Evolutionary conservation across 2,797 vertebrate genomes (phyloP).

Genomic region (Dipus sagitta): DNA sequence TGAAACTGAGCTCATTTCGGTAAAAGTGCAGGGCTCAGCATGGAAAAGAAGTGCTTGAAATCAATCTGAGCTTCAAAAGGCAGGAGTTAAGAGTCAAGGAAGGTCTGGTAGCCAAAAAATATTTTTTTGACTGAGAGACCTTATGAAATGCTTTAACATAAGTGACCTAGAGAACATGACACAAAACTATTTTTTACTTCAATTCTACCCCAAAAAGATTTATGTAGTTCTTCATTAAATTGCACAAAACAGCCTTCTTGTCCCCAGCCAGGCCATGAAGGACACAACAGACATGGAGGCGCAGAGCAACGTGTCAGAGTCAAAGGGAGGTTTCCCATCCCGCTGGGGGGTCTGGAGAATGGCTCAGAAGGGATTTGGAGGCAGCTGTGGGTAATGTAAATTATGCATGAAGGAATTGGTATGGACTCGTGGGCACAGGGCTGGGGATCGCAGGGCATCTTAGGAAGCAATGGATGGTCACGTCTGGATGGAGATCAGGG

Average conservation of each 20-base stretch:
- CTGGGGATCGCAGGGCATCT: background rate
- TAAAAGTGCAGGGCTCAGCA: slow-evolving; percentile 53
- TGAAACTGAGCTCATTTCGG: slow-evolving; percentile 58
- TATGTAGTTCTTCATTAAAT: background rate
- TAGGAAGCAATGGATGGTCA: background rate
- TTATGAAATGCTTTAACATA: background rate
- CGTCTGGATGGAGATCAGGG: background rate
- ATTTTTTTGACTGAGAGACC: slow-evolving; percentile 28
- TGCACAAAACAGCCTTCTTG: background rate
- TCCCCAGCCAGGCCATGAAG: background rate
- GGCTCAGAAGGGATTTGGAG: background rate
- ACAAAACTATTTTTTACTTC: background rate
- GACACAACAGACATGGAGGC: background rate
- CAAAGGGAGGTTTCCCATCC: background rate
- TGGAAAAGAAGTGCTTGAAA: slow-evolving; percentile 43
- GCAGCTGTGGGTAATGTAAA: background rate
- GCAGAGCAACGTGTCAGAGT: background rate
- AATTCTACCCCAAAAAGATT: background rate
- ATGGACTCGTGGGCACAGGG: background rate
- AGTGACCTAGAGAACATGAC: slow-evolving; percentile 31
- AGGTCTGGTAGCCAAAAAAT: slow-evolving; percentile 1
- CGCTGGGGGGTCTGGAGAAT: background rate
- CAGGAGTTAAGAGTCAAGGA: slow-evolving; percentile 39
- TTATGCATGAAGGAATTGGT: background rate
- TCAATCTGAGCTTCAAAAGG: slow-evolving; percentile 51